phyloP scores from a whole-genome alignment of 1,140 invertebrate species.

The Philotrypesis tridentata region DNA sequence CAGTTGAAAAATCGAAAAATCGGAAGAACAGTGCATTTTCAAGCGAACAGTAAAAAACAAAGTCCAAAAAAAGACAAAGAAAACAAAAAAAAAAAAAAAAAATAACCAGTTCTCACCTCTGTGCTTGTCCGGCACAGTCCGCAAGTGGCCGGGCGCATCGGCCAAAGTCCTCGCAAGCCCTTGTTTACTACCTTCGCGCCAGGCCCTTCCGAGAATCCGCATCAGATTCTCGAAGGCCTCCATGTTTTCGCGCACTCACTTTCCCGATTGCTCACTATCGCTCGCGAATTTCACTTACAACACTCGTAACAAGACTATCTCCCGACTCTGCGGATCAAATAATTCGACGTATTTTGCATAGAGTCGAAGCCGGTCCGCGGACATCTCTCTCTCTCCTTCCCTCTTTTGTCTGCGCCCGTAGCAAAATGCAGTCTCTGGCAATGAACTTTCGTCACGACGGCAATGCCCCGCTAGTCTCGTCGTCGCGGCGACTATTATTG shows the following conservation, averaged over 20 bases:
- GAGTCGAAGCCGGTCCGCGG: background rate
- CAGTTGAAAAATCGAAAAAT: no score
- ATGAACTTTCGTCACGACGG: background rate
- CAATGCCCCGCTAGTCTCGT: background rate
- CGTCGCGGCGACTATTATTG: background rate
- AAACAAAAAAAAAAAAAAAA: no score
- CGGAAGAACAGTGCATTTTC: no score
- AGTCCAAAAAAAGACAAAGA: no score
- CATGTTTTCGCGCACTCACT: constrained; percentile 52
- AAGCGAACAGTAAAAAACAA: no score
- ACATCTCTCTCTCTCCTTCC: no score
- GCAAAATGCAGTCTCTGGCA: no score
- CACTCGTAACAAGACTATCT: background rate
- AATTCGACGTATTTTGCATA: constrained; percentile 10
- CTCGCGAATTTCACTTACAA: background rate
- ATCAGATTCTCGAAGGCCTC: constrained; percentile 55
- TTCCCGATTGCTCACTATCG: background rate
- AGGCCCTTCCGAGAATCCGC: constrained; percentile 49
- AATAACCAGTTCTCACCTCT: constrained; percentile 56
- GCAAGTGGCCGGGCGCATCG: constrained; percentile 50
- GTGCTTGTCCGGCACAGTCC: constrained; percentile 52
- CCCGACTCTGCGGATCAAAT: background rate
- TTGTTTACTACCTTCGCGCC: constrained; percentile 23
- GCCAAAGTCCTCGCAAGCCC: constrained; percentile 51
- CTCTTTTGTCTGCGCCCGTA: no score